Base-by-base conservation (phyloP, 2,113 vertebrate genomes). In the Embiotoca jacksoni region DNA sequence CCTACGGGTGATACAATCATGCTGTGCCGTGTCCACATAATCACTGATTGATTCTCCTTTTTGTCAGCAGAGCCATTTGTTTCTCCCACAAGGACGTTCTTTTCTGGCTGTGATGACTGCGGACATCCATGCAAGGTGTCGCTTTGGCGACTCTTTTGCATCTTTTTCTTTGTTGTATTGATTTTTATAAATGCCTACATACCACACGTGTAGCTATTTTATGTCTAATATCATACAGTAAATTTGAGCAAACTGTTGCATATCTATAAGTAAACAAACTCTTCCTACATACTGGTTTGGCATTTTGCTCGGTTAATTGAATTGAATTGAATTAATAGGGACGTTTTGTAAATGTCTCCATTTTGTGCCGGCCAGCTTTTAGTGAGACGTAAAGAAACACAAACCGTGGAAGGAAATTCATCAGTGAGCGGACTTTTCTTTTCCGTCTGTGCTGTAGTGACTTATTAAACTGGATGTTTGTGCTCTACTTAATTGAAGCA, bases 11-110 rank as follows among this genome's bases (percentile, higher is more conserved):
- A 91, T 86, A 91, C 84, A 68, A 87, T 84, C 80, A 59, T 44
- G 47, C 77, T 32, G 77, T 4, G 16, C 59, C 52, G 4, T 73
- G 81, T 83, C 64, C 87, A 86, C 76, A 83, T 87, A 92, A 91
- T 88, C 83, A 39, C 54, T 71, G 81, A 91, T 90, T 88, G 87
- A 90, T 91, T 89, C 30, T 63, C 66, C 77, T 80, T 82, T 23
- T 85, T 89, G 81, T 86, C 81, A 85, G 81, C 78, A 69, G 67
- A 80, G 83, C 74, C 63, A 80, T 84, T 87, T 59, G 84, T 90
- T 81, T 56, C 69, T 69, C 62, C 69, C 55, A 72, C 64, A 23
- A 23, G 23, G 23, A 23, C 72, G 59, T 75, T 47, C 60, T 39
- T 55, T 64, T 70, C 64, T 77, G 57, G 33, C 62, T 82, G 36